Evolutionary conservation across 2,113 vertebrate genomes (phyloP).

Genomic region (Zosterops hypoxanthus): DNA sequence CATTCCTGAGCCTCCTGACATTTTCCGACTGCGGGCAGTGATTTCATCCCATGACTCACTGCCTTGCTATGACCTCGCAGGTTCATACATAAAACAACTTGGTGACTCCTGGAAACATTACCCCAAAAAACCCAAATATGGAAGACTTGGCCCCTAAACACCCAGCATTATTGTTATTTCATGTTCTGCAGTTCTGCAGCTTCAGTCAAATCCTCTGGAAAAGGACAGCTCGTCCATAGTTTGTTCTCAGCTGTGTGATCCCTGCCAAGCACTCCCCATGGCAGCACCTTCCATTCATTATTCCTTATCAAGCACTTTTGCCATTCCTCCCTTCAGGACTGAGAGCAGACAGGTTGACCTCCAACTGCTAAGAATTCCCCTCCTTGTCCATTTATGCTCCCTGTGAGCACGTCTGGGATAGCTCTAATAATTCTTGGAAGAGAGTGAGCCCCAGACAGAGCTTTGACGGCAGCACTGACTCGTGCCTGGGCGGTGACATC

Average conservation of each 20-base stretch:
- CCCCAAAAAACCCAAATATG: rapidly evolving
- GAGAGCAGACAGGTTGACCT: neutral
- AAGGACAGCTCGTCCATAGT: neutral
- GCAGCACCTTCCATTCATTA: neutral
- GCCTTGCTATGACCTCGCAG: neutral
- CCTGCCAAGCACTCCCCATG: rapidly evolving
- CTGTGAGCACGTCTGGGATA: neutral
- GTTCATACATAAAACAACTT: neutral
- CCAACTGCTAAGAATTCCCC: neutral
- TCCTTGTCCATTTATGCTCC: neutral
- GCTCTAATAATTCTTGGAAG: neutral
- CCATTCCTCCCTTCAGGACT: neutral
- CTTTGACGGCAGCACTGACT: neutral
- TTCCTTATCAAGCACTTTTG: neutral
- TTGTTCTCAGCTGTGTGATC: neutral
- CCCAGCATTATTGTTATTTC: rapidly evolving
- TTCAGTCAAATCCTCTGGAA: neutral
- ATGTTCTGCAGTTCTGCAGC: neutral
- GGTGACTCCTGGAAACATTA: neutral
- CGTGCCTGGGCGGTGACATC: neutral
- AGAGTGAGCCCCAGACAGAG: neutral
- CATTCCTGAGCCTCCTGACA: constrained; percentile 17
- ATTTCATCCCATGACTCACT: neutral
- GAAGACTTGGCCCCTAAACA: neutral
- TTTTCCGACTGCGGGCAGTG: neutral